phyloP scores from a whole-genome alignment of 2,113 vertebrate genomes.

The Sorex fumeus region DNA sequence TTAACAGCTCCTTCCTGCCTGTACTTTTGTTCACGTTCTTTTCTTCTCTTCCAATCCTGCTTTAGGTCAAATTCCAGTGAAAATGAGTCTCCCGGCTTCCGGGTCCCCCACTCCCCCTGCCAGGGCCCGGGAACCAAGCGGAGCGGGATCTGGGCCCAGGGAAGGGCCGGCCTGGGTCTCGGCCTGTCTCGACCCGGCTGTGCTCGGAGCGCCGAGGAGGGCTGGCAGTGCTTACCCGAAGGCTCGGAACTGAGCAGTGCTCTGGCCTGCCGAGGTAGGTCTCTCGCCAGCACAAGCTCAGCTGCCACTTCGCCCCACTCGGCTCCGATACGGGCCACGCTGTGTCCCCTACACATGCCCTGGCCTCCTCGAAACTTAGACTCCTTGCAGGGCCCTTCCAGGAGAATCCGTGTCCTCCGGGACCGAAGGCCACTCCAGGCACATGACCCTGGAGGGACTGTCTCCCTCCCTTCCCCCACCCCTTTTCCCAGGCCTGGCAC shows the following conservation, averaged over 20 bases:
- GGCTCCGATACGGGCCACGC: not conserved
- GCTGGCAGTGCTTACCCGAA: not conserved
- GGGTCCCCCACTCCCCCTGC: conserved; percentile 56
- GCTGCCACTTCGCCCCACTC: not conserved
- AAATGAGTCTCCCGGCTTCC: conserved; percentile 88
- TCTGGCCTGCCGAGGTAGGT: not conserved
- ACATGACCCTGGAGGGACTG: not conserved
- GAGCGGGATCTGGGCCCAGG: conserved; percentile 24
- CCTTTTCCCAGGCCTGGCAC: not conserved
- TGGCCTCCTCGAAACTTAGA: not conserved
- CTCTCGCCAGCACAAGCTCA: too few species aligned
- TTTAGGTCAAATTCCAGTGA: conserved; percentile 87
- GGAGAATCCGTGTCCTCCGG: conserved; percentile 38
- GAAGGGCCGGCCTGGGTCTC: not conserved
- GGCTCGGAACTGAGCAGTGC: not conserved
- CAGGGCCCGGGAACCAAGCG: conserved; percentile 64
- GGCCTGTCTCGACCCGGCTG: not conserved
- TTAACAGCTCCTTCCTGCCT: conserved; percentile 90
- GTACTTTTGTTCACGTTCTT: conserved; percentile 89
- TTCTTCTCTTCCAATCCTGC: conserved; percentile 86
- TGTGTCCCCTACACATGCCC: not conserved
- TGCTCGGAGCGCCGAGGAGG: not conserved
- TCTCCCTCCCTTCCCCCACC: not conserved
- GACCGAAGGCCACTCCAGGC: conserved; percentile 11
- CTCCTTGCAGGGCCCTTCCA: conserved; percentile 38